phyloP scores from a whole-genome alignment of 2,113 vertebrate genomes.

The Origma solitaria region DNA sequence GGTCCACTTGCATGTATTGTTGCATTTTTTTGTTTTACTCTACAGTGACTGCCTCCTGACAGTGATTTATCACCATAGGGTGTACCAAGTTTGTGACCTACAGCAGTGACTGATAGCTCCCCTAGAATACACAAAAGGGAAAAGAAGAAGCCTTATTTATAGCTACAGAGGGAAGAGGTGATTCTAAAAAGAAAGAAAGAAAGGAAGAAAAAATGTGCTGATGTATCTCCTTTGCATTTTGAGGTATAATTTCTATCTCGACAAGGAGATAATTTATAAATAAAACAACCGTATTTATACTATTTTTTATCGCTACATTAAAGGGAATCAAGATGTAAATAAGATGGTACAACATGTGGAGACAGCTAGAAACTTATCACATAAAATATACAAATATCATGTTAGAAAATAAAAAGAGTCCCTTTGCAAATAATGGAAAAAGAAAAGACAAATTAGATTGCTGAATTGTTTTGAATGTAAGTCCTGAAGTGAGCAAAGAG shows the following conservation, averaged over 20 bases:
- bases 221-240: neutral
- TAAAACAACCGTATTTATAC: neutral
- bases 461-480: neutral
- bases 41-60: neutral
- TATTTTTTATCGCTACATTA: neutral
- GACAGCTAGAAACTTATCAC: neutral
- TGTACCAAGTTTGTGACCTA: conserved; percentile 10
- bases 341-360: neutral
- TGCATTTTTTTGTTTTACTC: neutral
- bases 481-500: neutral
- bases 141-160: conserved; percentile 11
- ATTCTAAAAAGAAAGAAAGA: neutral
- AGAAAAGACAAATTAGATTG: neutral
- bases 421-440: neutral
- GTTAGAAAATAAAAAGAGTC: neutral
- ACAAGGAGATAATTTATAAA: neutral
- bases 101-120: conserved; percentile 37
- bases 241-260: conserved; percentile 5
- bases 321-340: neutral
- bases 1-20: neutral
- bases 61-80: conserved; percentile 29
- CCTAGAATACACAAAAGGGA: neutral
- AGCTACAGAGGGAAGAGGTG: conserved; percentile 4
- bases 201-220: neutral
- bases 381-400: neutral